These are phyloP conservation scores for Anguilla anguilla DNA, from an alignment of 2,797 vertebrate genomes.

Conservation along the genomic window DNA sequence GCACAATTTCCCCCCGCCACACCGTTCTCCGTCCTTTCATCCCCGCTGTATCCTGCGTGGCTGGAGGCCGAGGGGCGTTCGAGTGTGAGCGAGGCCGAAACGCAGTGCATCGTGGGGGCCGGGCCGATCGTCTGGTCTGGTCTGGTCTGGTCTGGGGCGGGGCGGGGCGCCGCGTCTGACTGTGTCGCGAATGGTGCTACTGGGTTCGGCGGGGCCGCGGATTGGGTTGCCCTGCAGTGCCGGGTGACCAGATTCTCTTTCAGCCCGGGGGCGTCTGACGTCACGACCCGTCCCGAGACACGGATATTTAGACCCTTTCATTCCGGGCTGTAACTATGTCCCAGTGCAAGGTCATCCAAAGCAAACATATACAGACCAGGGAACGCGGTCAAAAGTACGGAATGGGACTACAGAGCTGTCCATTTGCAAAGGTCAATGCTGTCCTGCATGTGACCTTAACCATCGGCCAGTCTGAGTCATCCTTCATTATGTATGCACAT, in stretches of 20 bases:
- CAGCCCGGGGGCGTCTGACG: slow-evolving; percentile 41
- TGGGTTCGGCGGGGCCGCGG: slow-evolving; percentile 18
- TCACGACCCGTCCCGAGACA: neutral
- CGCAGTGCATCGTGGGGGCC: neutral
- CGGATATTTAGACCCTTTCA: neutral
- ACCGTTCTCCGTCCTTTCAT: neutral
- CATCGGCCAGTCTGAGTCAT: too few species aligned
- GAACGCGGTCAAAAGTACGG: too few species aligned
- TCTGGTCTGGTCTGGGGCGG: neutral
- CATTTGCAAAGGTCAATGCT: too few species aligned
- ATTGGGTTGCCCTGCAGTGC: slow-evolving; percentile 43
- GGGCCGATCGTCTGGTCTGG: too few species aligned
- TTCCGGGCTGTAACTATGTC: too few species aligned
- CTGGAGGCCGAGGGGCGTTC: neutral
- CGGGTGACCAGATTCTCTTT: slow-evolving; percentile 55
- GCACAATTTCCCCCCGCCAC: neutral
- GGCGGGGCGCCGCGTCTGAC: slow-evolving; percentile 35
- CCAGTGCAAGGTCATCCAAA: too few species aligned
- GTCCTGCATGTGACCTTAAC: too few species aligned
- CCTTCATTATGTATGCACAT: neutral
- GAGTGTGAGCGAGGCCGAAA: neutral
- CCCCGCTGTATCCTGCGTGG: neutral
- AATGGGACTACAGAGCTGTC: too few species aligned
- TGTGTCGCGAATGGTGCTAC: slow-evolving; percentile 30
- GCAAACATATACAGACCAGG: too few species aligned